Percentiles rank a stretch among this genome's conserved stretches.
phyloP scores from a whole-genome alignment of 1,140 invertebrate species.

The Ephestia elutella region DNA sequence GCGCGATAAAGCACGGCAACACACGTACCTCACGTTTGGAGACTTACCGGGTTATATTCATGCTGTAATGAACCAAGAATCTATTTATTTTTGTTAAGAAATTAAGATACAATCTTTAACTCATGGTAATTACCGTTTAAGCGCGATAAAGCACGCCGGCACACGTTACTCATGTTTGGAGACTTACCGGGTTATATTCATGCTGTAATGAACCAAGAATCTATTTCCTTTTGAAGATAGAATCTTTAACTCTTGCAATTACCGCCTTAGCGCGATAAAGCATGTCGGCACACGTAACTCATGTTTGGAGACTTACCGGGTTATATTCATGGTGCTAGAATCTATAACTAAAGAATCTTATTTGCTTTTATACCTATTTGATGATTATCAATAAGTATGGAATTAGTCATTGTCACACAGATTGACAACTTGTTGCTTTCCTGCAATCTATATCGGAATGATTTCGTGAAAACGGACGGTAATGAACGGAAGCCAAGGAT shows the following conservation, averaged over 20 bases:
- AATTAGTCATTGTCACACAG: too few relatives aligned
- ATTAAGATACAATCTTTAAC: too few relatives aligned
- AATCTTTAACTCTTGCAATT: too few relatives aligned
- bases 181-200: neutral
- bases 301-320: neutral
- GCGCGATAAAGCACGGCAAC: neutral
- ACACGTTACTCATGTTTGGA: neutral
- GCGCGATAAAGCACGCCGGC: slow-evolving; percentile 2
- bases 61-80: neutral
- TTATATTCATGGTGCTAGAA: neutral
- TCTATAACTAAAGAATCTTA: too few relatives aligned
- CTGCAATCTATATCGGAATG: too few relatives aligned
- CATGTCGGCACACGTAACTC: neutral
- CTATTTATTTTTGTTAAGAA: neutral
- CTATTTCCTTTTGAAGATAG: neutral
- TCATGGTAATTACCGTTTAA: neutral
- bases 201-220: neutral
- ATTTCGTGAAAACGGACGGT: too few relatives aligned
- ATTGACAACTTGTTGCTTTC: too few relatives aligned
- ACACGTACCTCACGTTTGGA: neutral
- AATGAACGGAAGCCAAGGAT: too few relatives aligned
- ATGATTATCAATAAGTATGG: too few relatives aligned
- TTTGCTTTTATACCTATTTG: too few relatives aligned
- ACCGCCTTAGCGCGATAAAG: neutral
- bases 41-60: neutral